These are phyloP conservation scores for Dermochelys coriacea DNA, from an alignment of 2,797 vertebrate species.

Conservation along the genomic window DNA sequence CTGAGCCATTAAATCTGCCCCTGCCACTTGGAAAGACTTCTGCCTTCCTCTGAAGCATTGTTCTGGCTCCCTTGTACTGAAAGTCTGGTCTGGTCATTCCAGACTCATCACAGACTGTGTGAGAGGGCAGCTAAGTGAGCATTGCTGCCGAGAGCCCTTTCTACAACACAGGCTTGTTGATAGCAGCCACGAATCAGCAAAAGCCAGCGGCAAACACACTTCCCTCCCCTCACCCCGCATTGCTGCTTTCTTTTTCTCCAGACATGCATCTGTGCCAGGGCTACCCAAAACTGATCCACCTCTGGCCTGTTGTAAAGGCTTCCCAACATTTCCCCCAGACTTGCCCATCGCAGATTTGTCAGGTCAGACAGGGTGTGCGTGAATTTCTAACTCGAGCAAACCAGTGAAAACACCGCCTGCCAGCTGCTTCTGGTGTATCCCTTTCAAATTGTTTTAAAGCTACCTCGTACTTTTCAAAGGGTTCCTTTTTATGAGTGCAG, in stretches of 20 bases:
- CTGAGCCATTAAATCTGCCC: neutral
- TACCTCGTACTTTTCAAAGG: neutral
- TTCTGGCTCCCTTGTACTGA: constrained; percentile 1
- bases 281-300: neutral
- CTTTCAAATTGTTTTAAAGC: neutral
- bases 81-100: neutral
- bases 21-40: neutral
- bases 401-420: neutral
- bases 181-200: neutral
- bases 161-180: neutral
- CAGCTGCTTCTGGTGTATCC: neutral
- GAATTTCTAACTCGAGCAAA: neutral
- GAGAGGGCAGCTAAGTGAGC: neutral
- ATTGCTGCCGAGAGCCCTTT: neutral
- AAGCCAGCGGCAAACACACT: neutral
- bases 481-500: neutral
- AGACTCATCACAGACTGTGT: neutral
- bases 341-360: neutral
- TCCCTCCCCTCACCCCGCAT: neutral
- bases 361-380: neutral
- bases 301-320: neutral
- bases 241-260: neutral
- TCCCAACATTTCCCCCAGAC: neutral
- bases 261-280: neutral
- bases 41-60: neutral